Evolutionary conservation across 2,797 vertebrate genomes (phyloP).

Genomic region (Simalia tracyae): DNA sequence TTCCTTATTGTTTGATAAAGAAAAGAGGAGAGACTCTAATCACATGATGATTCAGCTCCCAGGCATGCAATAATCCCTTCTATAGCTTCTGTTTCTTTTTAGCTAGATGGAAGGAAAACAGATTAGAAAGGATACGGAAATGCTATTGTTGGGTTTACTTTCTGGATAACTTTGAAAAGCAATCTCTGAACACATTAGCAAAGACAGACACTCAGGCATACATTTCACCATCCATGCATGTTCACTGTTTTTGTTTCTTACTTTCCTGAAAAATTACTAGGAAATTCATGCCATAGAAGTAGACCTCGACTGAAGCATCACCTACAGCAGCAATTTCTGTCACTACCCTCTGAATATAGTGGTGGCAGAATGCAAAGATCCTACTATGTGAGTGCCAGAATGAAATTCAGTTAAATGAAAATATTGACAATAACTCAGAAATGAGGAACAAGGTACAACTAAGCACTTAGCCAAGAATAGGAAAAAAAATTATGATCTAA

Average conservation of each 20-base stretch:
- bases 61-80: conserved; percentile 19
- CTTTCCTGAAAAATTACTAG: not conserved
- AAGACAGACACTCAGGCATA: not conserved
- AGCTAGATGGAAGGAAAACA: conserved; percentile 32
- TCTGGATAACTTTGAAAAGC: conserved; percentile 14
- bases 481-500: not conserved
- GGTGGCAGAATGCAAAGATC: not conserved
- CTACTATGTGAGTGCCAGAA: not conserved
- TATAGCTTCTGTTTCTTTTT: conserved; percentile 27
- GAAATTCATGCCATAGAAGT: not conserved
- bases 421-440: not conserved
- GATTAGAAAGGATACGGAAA: conserved; percentile 4
- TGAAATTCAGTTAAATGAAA: not conserved
- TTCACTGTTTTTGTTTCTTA: not conserved
- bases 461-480: not conserved
- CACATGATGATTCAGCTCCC: conserved; percentile 23
- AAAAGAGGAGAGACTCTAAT: conserved; percentile 15
- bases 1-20: not conserved
- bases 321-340: not conserved
- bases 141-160: conserved; percentile 43
- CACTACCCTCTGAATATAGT: not conserved
- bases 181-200: not conserved
- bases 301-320: not conserved
- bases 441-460: not conserved
- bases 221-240: not conserved